phyloP scores from a whole-genome alignment of 2,113 vertebrate species.

The Sander lucioperca region DNA sequence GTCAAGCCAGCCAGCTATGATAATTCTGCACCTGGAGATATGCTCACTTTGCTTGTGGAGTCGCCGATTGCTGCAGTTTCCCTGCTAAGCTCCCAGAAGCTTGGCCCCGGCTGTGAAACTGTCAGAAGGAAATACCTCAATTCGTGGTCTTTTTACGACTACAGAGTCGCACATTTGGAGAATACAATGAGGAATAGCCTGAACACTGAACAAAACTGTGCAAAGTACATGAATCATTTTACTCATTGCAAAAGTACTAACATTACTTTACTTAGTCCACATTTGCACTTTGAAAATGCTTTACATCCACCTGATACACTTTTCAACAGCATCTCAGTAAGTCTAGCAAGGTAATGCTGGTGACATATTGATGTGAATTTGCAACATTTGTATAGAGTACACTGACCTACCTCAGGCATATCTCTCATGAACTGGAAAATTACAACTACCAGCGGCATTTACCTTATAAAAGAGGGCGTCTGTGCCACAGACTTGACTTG shows the following conservation, averaged over 20 bases:
- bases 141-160: not conserved
- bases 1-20: slow-evolving; percentile 63
- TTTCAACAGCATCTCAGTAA: not conserved
- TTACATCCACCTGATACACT: not conserved
- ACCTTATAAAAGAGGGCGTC: not conserved
- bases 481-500: not conserved
- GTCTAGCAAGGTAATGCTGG: not conserved
- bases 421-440: not conserved
- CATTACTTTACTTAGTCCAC: not conserved
- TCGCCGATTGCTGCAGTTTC: slow-evolving; percentile 33
- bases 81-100: slow-evolving; percentile 32
- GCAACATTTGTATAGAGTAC: not conserved
- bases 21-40: slow-evolving; percentile 65
- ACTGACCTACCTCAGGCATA: not conserved
- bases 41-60: slow-evolving; percentile 44
- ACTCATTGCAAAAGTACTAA: not conserved
- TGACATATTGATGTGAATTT: not conserved
- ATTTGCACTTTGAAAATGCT: not conserved
- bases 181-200: not conserved
- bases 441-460: not conserved
- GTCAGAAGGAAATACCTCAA: slow-evolving; percentile 30
- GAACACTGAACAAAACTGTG: not conserved
- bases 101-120: slow-evolving; percentile 8
- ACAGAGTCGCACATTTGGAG: not conserved
- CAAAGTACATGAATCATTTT: not conserved